phyloP scores from a whole-genome alignment of 2,888 invertebrate genomes.

The Nasonia oneida region DNA sequence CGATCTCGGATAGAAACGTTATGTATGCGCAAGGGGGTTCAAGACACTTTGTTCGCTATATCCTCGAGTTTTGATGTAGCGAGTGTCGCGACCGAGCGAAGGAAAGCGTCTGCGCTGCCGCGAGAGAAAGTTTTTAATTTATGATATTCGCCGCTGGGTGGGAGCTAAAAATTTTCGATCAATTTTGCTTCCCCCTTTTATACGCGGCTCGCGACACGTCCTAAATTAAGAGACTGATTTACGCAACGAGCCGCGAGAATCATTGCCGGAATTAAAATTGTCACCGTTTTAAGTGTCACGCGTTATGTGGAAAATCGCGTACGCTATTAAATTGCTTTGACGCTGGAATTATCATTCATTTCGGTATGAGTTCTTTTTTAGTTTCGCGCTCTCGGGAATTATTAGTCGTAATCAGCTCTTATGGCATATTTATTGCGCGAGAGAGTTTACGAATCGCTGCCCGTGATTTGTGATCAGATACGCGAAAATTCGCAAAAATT shows the following conservation, averaged over 20 bases:
- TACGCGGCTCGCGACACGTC: slow-evolving; percentile 1
- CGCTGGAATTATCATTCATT: background rate
- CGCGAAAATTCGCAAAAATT: too few species aligned
- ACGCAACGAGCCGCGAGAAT: slow-evolving; percentile 41
- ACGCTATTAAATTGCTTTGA: background rate
- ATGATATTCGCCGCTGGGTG: slow-evolving; percentile 34
- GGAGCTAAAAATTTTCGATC: slow-evolving; percentile 52
- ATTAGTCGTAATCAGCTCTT: background rate
- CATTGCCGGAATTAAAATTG: slow-evolving; percentile 55
- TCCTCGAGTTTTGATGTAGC: slow-evolving; percentile 10
- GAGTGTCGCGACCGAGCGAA: background rate
- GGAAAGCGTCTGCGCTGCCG: background rate
- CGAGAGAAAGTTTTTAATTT: slow-evolving; percentile 61
- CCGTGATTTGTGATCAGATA: background rate
- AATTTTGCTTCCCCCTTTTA: slow-evolving; percentile 45
- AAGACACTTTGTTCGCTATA: slow-evolving; percentile 4
- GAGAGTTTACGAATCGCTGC: background rate
- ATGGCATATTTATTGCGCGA: background rate
- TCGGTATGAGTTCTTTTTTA: background rate
- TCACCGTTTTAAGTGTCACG: slow-evolving; percentile 21
- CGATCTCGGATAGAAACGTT: slow-evolving; percentile 43
- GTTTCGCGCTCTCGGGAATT: background rate
- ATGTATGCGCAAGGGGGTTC: background rate
- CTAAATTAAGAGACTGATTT: slow-evolving; percentile 57
- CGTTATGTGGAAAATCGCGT: background rate